Evolutionary conservation across 2,888 invertebrate species (phyloP).

Genomic region (Dichetophora obliterata): DNA sequence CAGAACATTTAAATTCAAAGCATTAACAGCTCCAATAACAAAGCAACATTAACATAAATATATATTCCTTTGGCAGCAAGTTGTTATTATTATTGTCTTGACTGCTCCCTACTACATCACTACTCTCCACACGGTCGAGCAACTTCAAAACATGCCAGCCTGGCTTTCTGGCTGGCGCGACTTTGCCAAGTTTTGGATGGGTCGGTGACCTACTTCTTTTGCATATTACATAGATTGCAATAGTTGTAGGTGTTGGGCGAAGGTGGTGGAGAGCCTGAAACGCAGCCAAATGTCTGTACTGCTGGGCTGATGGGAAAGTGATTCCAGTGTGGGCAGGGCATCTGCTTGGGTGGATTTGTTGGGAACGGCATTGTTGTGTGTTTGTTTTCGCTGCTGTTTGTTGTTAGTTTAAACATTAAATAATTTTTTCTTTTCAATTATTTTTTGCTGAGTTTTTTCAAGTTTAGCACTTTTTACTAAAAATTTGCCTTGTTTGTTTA

Average conservation of each 20-base stretch:
- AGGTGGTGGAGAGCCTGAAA: constrained; percentile 35
- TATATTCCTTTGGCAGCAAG: neutral
- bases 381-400: neutral
- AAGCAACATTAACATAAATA: neutral
- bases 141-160: neutral
- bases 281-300: constrained; percentile 16
- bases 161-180: neutral
- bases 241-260: constrained; percentile 34
- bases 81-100: neutral
- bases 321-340: constrained; percentile 69
- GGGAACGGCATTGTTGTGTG: constrained; percentile 61
- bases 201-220: neutral
- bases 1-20: too few species aligned
- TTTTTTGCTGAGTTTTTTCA: neutral
- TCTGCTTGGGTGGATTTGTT: constrained; percentile 63
- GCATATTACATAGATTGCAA: constrained; percentile 7
- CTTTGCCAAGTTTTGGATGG: neutral
- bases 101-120: neutral
- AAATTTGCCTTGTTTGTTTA: neutral
- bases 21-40: too few species aligned
- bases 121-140: neutral
- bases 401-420: neutral
- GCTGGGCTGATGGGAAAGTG: constrained; percentile 65
- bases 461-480: constrained; percentile 8
- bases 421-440: neutral